Evolutionary conservation across 2,113 vertebrate species (phyloP), one percentile per base, ranked within the genome.

Genomic region (Deroptyus accipitrinus): DNA sequence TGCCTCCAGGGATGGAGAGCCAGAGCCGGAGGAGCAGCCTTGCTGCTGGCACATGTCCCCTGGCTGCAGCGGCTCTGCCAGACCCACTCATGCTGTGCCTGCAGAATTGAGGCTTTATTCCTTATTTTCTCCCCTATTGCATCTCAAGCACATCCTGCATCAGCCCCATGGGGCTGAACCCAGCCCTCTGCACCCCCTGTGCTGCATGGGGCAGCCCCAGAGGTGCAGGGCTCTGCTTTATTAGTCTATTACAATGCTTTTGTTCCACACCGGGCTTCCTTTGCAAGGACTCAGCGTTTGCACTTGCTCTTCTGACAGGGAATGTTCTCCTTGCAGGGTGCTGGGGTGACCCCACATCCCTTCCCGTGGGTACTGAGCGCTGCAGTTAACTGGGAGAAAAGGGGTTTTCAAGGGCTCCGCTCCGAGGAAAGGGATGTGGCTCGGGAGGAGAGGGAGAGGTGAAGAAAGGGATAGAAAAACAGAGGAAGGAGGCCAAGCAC

Each of bases 401-500:
- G 42, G 12, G 16, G 31, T 69, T 86, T 52, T 35, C 51, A 24
- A 81, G 75, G 41, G 63, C 75, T 80, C 15, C 3, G 6, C 39
- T 52, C 1, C 2, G 42, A 57, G 30, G 44, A 62, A 25, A 81
- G 48, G 83, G 63, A 62, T 82, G 70, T 49, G 86, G 86, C 42
- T 84, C 2, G 2, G 67, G 61, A 68, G 84, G 52, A 76, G 75
- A 51, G 39, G 68, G 72, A 89, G 97, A 94, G 91, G 95, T 92
- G 87, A 96, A 94, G 84, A 39, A 95, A 94, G 88, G 95, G 94
- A 82, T 91, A 95, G 55, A 94, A 94, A 94, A 95, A 97, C 79
- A 91, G 46, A 73, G 49, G 31, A 35, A 44, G 46, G 83, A 83
- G 62, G 92, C 69, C 95, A 83, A 12, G 3, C 2, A 5, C 10